Conservation (phyloP, 2,797 vertebrate species). For the Mionectes olivaceus region DNA sequence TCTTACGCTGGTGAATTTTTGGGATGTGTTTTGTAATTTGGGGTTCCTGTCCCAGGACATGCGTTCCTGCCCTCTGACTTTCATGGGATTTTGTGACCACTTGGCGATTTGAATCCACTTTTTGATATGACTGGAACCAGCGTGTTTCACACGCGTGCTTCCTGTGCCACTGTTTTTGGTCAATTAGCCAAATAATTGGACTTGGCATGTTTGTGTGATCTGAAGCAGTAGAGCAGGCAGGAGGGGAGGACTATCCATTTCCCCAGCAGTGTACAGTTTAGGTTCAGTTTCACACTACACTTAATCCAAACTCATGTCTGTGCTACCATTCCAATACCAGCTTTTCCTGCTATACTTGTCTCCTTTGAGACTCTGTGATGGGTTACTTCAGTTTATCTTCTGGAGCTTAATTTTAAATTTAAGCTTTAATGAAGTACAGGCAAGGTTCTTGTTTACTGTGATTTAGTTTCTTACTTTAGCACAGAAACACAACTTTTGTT, state of each 20-base stretch:
- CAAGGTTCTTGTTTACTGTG: neutral
- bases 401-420: neutral
- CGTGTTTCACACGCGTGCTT: accelerated
- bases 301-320: neutral
- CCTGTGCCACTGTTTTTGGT: accelerated
- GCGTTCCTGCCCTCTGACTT: neutral
- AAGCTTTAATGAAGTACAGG: neutral
- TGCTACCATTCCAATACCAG: neutral
- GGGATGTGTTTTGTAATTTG: neutral
- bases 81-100: neutral
- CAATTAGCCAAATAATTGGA: neutral
- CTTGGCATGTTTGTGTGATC: accelerated
- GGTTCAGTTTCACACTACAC: neutral
- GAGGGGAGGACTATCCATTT: neutral
- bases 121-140: neutral
- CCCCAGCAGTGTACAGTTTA: neutral
- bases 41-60: neutral
- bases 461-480: neutral
- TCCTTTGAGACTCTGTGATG: accelerated
- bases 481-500: neutral
- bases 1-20: neutral
- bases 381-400: neutral
- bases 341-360: neutral
- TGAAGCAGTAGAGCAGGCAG: neutral
- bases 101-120: neutral